phyloP scores from a whole-genome alignment of 2,888 invertebrate species.

The Nemurella pictetii region DNA sequence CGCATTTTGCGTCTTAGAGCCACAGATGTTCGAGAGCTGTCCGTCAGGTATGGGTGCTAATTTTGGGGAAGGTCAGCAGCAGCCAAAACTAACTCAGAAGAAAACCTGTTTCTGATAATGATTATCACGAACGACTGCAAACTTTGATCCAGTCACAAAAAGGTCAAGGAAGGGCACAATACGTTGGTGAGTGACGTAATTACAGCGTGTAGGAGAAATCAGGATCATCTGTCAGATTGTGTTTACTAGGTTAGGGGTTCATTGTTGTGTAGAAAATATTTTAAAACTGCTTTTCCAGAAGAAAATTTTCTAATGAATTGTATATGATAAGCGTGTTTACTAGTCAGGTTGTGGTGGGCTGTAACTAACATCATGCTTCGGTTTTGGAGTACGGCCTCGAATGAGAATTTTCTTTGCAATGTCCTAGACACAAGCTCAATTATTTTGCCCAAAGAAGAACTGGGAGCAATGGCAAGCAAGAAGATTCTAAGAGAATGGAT shows the following conservation, averaged over 20 bases:
- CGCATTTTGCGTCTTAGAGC: neutral
- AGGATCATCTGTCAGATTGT: neutral
- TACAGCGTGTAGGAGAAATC: neutral
- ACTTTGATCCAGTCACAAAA: neutral
- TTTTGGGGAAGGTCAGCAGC: neutral
- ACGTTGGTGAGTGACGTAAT: neutral
- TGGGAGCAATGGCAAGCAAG: neutral
- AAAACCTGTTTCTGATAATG: neutral
- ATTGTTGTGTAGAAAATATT: neutral
- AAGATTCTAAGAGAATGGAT: slow-evolving; percentile 50
- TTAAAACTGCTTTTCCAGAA: neutral
- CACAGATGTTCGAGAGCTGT: neutral
- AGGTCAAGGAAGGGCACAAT: neutral
- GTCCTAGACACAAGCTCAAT: neutral
- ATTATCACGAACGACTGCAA: neutral
- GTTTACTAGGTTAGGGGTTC: neutral
- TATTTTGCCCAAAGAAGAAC: neutral
- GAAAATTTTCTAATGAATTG: neutral
- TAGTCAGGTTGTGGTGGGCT: neutral
- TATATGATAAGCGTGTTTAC: neutral
- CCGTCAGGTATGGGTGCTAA: neutral
- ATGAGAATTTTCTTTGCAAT: slow-evolving; percentile 13
- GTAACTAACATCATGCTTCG: neutral
- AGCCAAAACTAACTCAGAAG: neutral
- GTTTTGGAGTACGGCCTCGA: slow-evolving; percentile 5